Conservation (phyloP, 1,140 invertebrate species). For the Melanaphis sacchari region DNA sequence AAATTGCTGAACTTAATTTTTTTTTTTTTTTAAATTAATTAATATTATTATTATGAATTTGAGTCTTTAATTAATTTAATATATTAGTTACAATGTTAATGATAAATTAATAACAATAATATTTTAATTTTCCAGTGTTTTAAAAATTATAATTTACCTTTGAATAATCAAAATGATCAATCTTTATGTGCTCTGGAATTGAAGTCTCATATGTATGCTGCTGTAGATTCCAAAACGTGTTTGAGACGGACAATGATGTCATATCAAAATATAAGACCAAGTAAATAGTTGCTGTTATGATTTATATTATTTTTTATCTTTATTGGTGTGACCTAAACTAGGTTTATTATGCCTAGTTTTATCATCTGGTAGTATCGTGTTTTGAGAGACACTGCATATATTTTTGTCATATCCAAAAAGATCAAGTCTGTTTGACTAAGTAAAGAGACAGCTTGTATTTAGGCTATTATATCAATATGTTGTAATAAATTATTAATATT, state of each 20-base stretch:
- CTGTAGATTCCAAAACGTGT: constrained; percentile 84
- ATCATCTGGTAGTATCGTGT: background rate
- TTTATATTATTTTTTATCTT: background rate
- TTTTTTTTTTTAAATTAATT: background rate
- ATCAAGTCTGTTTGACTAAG: background rate
- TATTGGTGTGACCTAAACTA: background rate
- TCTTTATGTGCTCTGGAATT: constrained; percentile 87
- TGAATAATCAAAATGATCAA: constrained; percentile 69
- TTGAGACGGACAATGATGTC: constrained; percentile 67
- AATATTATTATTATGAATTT: background rate
- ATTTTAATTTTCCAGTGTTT: constrained; percentile 65
- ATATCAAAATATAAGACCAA: constrained; percentile 56
- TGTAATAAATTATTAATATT: background rate
- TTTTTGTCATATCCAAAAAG: background rate
- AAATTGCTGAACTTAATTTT: background rate
- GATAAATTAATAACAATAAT: background rate
- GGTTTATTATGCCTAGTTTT: background rate
- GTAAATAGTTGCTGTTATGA: constrained; percentile 27
- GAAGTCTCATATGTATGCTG: constrained; percentile 86
- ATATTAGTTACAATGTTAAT: background rate
- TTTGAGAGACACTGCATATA: background rate
- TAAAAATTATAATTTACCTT: constrained; percentile 69
- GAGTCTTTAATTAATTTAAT: background rate
- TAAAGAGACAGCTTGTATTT: background rate
- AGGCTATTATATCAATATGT: background rate